Evolutionary conservation across 2,888 invertebrate genomes (phyloP).

Genomic region (Lysandra coridon): DNA sequence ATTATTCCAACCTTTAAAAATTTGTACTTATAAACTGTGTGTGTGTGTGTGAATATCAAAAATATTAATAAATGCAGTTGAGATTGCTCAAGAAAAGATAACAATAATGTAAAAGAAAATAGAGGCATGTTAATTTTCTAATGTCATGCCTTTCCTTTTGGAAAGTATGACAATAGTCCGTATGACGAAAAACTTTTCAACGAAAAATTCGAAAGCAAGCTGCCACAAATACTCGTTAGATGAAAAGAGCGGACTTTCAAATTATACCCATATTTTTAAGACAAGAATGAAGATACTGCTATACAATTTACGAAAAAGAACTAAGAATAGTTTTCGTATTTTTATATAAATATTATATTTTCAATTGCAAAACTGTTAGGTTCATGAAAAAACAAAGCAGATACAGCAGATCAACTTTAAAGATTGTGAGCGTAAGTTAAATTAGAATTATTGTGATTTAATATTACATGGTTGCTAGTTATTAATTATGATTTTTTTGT

Average conservation of each 20-base stretch:
- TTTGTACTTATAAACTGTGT: constrained; percentile 13
- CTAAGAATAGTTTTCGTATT: neutral
- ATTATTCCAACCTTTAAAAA: neutral
- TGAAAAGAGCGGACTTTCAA: constrained; percentile 17
- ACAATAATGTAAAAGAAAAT: neutral
- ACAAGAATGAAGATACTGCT: neutral
- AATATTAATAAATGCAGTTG: neutral
- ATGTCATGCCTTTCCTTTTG: neutral
- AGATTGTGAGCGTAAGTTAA: neutral
- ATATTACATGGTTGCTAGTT: neutral
- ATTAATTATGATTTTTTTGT: neutral
- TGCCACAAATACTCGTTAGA: constrained; percentile 16
- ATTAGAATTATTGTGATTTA: neutral
- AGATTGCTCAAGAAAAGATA: neutral
- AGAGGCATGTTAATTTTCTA: neutral
- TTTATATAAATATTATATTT: neutral
- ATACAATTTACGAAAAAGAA: neutral
- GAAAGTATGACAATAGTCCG: constrained; percentile 28
- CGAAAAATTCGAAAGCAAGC: constrained; percentile 26
- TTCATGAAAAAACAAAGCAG: neutral
- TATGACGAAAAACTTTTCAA: constrained; percentile 29
- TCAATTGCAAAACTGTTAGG: neutral
- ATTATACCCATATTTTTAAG: constrained; percentile 10
- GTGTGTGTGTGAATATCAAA: neutral
- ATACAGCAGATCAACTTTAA: neutral